Evolutionary conservation across 2,113 vertebrate genomes (phyloP), one percentile per base, ranked within the genome.

Genomic region (Pycnonotus jocosus): DNA sequence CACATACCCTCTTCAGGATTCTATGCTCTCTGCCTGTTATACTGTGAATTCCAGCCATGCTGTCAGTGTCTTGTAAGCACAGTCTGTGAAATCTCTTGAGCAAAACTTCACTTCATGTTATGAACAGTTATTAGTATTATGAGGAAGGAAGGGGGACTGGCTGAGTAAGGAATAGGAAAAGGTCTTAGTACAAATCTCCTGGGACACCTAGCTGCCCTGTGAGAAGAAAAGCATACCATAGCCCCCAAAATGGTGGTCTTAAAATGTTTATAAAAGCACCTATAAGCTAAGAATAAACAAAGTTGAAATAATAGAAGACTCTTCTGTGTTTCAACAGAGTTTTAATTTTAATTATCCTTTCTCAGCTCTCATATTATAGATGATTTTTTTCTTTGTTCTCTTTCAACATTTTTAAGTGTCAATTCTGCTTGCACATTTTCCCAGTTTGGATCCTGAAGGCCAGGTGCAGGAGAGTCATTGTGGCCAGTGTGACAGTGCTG

Each of bases 381-480:
- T 50, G 10, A n/a, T 12, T 50, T 72, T 65, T 22, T 47, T 31
- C 58, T 57, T 54, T 1, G 6, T 45, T 91, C 10, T 60, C 7
- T 38, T 86, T 61, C 23, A 60, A 14, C 22, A 33, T 53, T 69
- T 80, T 58, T 19, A 56, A 47, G 7, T 35, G 19, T 15, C 10
- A 35, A 2, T 58, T 88, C n/a, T 51, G 13, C 51, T 64, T 73
- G 20, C 9, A 57, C 2, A 3, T 72, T 93, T 86, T 92, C 78
- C 56, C 27, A 58, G 0, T 30, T 44, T 60, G 47, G 40, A 56
- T n/a, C 30, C 66, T 17, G 50, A 78, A 66, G n/a, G 22, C 44
- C 33, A 47, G 66, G 30, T 78, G 60, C 37, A 45, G 23, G 9
- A 0, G 0, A 66, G 3, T 35, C 20, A 20, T 65, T 58, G 38